phyloP scores from a whole-genome alignment of 2,888 invertebrate species.

The Neocrepidodera transversa region DNA sequence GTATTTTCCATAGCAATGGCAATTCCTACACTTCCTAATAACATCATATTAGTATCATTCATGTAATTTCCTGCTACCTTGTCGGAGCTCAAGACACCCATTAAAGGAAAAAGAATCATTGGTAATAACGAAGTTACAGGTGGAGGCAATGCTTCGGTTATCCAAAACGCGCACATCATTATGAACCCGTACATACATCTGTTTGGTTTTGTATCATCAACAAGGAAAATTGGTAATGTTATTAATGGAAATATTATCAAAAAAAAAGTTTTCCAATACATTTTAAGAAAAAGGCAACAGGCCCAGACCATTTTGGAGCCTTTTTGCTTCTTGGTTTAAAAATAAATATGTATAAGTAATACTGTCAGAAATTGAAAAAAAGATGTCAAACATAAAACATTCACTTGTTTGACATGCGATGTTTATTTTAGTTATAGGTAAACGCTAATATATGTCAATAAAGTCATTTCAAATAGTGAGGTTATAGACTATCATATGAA shows the following conservation, averaged over 20 bases:
- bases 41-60: constrained; percentile 85
- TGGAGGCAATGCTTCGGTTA: constrained; percentile 80
- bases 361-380: no score
- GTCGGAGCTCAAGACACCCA: constrained; percentile 73
- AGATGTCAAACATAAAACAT: no score
- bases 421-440: no score
- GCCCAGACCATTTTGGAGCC: no score
- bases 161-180: constrained; percentile 72
- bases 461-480: no score
- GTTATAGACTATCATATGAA: no score
- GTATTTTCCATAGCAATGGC: constrained; percentile 91
- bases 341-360: no score
- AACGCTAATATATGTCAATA: no score
- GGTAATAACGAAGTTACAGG: constrained; percentile 86
- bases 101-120: constrained; percentile 78
- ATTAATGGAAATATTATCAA: constrained; percentile 73
- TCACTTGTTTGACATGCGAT: no score
- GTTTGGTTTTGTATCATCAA: constrained; percentile 66
- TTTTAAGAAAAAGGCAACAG: constrained; percentile 40
- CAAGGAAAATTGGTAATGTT: constrained; percentile 71
- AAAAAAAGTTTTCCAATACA: constrained; percentile 79
- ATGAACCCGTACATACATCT: constrained; percentile 81
- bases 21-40: constrained; percentile 87
- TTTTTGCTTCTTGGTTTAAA: no score
- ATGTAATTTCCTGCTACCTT: constrained; percentile 75